Percentiles rank a stretch among this genome's conserved stretches.
Evolutionary conservation across 2,888 invertebrate genomes (phyloP).

Genomic region (Cephus nigrinus): DNA sequence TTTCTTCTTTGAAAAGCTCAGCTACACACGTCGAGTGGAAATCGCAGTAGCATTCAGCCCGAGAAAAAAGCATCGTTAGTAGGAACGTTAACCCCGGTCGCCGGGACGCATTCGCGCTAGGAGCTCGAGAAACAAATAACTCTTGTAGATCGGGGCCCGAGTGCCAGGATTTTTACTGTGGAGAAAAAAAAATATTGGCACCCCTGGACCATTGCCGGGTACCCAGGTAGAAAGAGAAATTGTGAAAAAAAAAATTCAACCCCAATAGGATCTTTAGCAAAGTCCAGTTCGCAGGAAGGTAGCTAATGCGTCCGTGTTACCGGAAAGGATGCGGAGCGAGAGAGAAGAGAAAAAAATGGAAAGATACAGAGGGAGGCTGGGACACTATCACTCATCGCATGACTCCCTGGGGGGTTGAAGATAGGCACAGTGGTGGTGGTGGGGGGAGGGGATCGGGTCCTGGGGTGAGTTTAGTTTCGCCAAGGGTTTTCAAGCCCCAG

Average conservation of each 20-base stretch:
- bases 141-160: too few relatives aligned
- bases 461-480: constrained; percentile 27
- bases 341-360: constrained; percentile 23
- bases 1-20: constrained; percentile 50
- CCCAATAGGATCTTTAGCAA: too few relatives aligned
- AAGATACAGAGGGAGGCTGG: constrained; percentile 19
- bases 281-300: not conserved
- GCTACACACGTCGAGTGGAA: not conserved
- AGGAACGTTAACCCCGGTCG: too few relatives aligned
- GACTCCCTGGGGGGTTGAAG: constrained; percentile 50
- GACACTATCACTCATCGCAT: constrained; percentile 53
- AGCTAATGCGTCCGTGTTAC: not conserved
- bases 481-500: constrained; percentile 34
- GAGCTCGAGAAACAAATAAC: too few relatives aligned
- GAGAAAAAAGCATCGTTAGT: too few relatives aligned
- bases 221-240: too few relatives aligned
- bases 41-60: not conserved
- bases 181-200: too few relatives aligned
- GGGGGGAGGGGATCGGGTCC: constrained; percentile 15
- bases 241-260: too few relatives aligned
- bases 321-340: constrained; percentile 1
- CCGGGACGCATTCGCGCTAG: too few relatives aligned
- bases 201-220: too few relatives aligned
- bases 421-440: constrained; percentile 33
- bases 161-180: too few relatives aligned